These are phyloP conservation scores for Sebastes baramenuke DNA, from an alignment of 2,797 vertebrate genomes.

Conservation along the genomic window DNA sequence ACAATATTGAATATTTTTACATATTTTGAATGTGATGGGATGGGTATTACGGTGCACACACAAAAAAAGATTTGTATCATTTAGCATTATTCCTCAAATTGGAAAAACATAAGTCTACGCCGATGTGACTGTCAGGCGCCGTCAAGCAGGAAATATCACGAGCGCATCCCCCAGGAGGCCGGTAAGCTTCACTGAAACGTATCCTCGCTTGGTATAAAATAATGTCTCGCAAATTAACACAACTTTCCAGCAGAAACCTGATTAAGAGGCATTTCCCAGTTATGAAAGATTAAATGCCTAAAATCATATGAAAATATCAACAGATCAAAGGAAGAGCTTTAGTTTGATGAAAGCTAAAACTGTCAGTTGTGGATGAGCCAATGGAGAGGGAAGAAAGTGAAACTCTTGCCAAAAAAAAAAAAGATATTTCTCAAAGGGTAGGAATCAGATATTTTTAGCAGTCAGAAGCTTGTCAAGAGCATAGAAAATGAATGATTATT, in stretches of 20 bases:
- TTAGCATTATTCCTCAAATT: constrained; percentile 15
- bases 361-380: constrained; percentile 75
- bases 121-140: constrained; percentile 23
- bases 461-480: constrained; percentile 10
- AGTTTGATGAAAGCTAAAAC: constrained; percentile 67
- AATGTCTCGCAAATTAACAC: constrained; percentile 59
- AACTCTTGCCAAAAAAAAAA: constrained; percentile 60
- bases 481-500: constrained; percentile 6
- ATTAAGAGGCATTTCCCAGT: constrained; percentile 63
- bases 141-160: constrained; percentile 25
- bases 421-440: constrained; percentile 46
- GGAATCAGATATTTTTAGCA: constrained; percentile 45
- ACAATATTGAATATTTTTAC: neutral
- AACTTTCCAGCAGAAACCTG: constrained; percentile 60
- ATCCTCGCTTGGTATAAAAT: constrained; percentile 35
- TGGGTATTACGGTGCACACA: neutral
- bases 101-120: constrained; percentile 1
- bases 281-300: constrained; percentile 69
- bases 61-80: neutral
- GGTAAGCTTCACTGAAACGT: constrained; percentile 35
- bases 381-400: constrained; percentile 66
- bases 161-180: constrained; percentile 20
- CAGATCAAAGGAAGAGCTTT: constrained; percentile 68
- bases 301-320: constrained; percentile 68
- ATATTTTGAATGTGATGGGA: neutral